Conservation (phyloP, 2,113 vertebrate species). For the Acrocephalus arundinaceus region DNA sequence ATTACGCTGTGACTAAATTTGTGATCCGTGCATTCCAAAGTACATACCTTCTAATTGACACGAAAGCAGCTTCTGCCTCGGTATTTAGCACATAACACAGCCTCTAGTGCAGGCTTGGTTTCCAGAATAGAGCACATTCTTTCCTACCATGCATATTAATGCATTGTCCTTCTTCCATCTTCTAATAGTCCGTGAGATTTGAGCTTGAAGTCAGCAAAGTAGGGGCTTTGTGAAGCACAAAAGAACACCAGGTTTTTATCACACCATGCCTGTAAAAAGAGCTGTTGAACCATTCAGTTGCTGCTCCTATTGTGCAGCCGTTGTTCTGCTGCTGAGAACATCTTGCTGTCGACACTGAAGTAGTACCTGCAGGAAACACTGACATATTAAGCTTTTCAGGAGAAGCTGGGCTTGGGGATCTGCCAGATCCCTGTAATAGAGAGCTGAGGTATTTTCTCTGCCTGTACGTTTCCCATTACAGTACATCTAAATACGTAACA, state of each 20-base stretch:
- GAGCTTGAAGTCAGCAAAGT: conserved; percentile 71
- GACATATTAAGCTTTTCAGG: conserved; percentile 52
- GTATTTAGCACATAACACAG: conserved; percentile 23
- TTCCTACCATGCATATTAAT: conserved; percentile 59
- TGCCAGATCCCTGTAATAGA: conserved; percentile 56
- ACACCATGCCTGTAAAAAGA: conserved; percentile 62
- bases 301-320: conserved; percentile 64
- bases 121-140: conserved; percentile 43
- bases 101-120: conserved; percentile 15
- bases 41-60: conserved; percentile 8
- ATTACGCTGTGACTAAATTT: neutral
- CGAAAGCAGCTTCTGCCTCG: neutral
- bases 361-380: conserved; percentile 73
- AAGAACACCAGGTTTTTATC: conserved; percentile 73
- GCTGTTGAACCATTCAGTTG: conserved; percentile 66
- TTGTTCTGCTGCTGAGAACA: conserved; percentile 68
- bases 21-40: conserved; percentile 1
- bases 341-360: conserved; percentile 61
- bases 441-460: conserved; percentile 27
- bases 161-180: conserved; percentile 53
- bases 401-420: conserved; percentile 25
- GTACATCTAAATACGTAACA: conserved; percentile 58
- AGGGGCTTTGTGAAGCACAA: conserved; percentile 73
- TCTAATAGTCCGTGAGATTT: conserved; percentile 69
- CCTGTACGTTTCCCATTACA: neutral